A percentile compares a stretch with the other conserved stretches of the same genome.
phyloP scores from a whole-genome alignment of 2,888 invertebrate species.

The Sacculina carcini region DNA sequence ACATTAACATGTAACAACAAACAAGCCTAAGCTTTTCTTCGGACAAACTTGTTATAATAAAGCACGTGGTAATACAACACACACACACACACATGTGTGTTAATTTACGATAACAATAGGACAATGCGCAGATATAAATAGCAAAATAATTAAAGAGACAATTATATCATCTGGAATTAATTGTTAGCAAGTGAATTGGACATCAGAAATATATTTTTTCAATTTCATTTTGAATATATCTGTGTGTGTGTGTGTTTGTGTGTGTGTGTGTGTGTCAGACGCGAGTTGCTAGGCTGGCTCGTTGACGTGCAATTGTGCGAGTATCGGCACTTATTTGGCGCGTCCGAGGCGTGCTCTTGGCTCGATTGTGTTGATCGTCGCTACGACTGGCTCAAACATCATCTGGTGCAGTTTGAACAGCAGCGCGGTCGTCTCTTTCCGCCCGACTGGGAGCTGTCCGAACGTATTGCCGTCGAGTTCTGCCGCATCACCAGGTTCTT shows the following conservation, averaged over 20 bases:
- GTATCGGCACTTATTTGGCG: slow-evolving; percentile 74
- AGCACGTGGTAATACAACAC: no score
- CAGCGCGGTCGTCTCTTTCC: slow-evolving; percentile 68
- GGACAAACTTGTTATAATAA: no score
- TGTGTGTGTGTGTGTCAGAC: slow-evolving; percentile 21
- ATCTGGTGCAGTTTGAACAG: slow-evolving; percentile 79
- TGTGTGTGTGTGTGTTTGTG: no score
- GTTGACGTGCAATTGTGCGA: slow-evolving; percentile 61
- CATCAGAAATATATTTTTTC: no score
- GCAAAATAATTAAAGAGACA: background rate
- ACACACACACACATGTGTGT: no score
- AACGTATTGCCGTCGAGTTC: slow-evolving; percentile 69
- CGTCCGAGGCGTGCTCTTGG: slow-evolving; percentile 91
- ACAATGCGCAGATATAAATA: no score
- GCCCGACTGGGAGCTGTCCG: slow-evolving; percentile 73
- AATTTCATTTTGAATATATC: no score
- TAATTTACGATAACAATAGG: no score
- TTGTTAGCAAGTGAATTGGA: no score
- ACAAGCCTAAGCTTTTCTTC: no score
- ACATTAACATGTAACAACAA: no score
- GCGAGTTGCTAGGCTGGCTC: slow-evolving; percentile 71
- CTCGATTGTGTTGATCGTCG: slow-evolving; percentile 75
- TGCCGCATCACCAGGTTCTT: slow-evolving; percentile 33
- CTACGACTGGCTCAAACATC: slow-evolving; percentile 84
- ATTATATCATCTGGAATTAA: no score